Evolutionary conservation across 1,140 invertebrate genomes (phyloP), one percentile per base, ranked within the genome.

Genomic region (Calephelis nemesis): DNA sequence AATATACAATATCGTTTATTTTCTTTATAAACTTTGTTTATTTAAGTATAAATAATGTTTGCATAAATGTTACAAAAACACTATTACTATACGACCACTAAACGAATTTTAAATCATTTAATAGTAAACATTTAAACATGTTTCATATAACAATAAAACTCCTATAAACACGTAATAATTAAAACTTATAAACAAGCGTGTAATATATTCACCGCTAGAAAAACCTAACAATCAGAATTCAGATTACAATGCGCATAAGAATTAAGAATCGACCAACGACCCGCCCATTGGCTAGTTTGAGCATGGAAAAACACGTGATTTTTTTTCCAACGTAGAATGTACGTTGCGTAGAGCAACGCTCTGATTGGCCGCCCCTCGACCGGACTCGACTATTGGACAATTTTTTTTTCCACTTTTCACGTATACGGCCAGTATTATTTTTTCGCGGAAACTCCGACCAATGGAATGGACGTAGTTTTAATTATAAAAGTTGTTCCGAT

Each of bases 371-470:
- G 81, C 5, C 76, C 67, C 63, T 19, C 48, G 69, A 60, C 75
- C 69, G 70, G 71, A 60, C 69, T 54, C 71, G 73, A 68, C 85
- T 75, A 89, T 90, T 90, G 88, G 88, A 73, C 75, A 77, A 77
- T 82, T 86, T 91, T 91, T n/a, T 88, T 91, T 87, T 83, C 81
- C 81, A 77, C 85, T 88, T 90, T 89, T 84, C 85, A 91, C 87
- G 84, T 90, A 85, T 83, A 86, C 82, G 82, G 81, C 71, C 66
- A 63, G 75, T 71, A 70, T 63, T 79, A 85, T 90, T 90, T 90
- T 89, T 84, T 78, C 78, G 78, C 80, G 87, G 83, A 87, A 88
- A 89, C 79, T 68, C 71, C 78, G 73, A 70, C 87, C 89, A 91
- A 91, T 91, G 79, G 74, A 83, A 77, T 71, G 74, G 72, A 81